Evolutionary conservation across 1,140 invertebrate genomes (phyloP), one percentile per base, ranked within the genome.

Genomic region (Centruroides sculpturatus): DNA sequence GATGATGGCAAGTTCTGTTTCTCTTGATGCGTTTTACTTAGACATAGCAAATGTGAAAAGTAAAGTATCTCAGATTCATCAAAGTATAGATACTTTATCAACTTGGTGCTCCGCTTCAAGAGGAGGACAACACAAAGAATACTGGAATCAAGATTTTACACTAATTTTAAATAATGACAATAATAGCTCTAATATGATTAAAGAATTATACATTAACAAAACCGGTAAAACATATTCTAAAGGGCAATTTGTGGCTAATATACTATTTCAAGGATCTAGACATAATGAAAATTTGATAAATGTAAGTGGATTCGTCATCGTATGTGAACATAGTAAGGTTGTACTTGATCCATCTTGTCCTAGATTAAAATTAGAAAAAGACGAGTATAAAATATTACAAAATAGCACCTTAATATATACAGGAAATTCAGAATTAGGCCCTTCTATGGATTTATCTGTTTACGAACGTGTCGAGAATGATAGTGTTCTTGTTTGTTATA

Each of bases 81-180:
- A 65, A 60, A 58, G 47, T 3, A 12, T 56, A 3, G 50, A 53
- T 36, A 35, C 41, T 48, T 23, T 62, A 8, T 49, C 47, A n/a
- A 48, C 49, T 55, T 65, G 64, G 64, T 65, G 64, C n/a, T n/a
- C 47, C 11, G 49, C 52, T 46, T n/a, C 47, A 50, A 46, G 49
- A 10, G 60, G 56, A 1, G 49, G 55, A 2, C 12, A 53, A 34
- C 50, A 47, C 35, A 56, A 41, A 52, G 41, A 52, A 12, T 66
- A 66, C 10, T 57, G 53, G 59, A 66, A 66, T 59, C 60, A 59
- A n/a, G 62, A 66, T 1, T 66, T 66, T 36, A 59, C 23, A 4
- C n/a, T 64, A 13, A 59, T 66, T 36, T 23, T 66, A 11, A 51
- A 54, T 11, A 47, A 64, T 10, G 36, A 59, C 35, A 10, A 34